A percentile compares a stretch with the other conserved stretches of the same genome.
Evolutionary conservation across 2,888 invertebrate species (phyloP).

Genomic region (Ochlodes sylvanus): DNA sequence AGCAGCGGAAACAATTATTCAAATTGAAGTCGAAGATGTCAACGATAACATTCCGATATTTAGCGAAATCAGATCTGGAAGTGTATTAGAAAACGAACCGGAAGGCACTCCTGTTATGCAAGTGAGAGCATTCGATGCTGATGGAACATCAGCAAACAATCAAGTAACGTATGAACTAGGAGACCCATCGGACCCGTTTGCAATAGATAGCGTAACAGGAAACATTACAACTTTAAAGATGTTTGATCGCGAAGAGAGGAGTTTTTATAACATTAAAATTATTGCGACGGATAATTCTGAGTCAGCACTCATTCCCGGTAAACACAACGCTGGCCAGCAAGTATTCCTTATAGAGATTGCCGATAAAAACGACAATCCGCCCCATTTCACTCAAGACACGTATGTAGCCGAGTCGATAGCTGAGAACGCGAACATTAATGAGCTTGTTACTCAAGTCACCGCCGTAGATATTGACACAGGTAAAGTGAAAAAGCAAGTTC

Average conservation of each 20-base stretch:
- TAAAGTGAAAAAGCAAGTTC: conserved; percentile 47
- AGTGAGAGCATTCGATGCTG: conserved; percentile 93
- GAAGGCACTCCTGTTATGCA: conserved; percentile 94
- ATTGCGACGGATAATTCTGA: conserved; percentile 96
- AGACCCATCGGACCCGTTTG: conserved; percentile 89
- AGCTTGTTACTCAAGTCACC: conserved; percentile 93
- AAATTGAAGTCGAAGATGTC: conserved; percentile 92
- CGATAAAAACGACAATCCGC: conserved; percentile 98
- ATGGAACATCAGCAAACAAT: conserved; percentile 93
- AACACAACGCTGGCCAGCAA: conserved; percentile 91
- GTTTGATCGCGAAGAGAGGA: conserved; percentile 94
- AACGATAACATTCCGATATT: conserved; percentile 96
- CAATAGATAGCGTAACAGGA: conserved; percentile 93
- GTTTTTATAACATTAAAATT: conserved; percentile 95
- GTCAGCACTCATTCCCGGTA: conserved; percentile 87
- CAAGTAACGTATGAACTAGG: conserved; percentile 91
- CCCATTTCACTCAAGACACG: conserved; percentile 91
- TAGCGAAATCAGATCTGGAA: conserved; percentile 91
- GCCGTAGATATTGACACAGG: conserved; percentile 95
- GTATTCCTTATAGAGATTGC: conserved; percentile 96
- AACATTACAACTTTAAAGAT: conserved; percentile 92
- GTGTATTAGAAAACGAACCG: conserved; percentile 93
- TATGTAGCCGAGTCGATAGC: conserved; percentile 91
- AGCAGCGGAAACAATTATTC: conserved; percentile 91
- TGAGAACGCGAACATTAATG: conserved; percentile 94